Conservation (phyloP, 2,797 vertebrate genomes). For the Myiotriccus ornatus region DNA sequence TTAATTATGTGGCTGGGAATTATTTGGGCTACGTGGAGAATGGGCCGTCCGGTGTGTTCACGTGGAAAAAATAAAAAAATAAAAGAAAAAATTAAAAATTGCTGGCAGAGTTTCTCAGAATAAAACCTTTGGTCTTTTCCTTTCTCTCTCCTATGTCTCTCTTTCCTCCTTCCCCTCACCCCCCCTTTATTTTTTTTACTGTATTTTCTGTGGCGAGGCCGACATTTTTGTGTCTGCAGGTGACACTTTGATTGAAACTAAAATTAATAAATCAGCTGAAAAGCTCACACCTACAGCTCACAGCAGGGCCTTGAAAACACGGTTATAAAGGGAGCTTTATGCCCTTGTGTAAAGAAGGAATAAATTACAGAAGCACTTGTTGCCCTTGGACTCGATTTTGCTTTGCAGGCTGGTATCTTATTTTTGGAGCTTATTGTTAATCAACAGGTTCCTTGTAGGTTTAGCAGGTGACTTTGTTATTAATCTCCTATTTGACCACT, state of each 20-base stretch:
- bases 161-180: neutral
- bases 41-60: neutral
- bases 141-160: neutral
- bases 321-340: conserved; percentile 84
- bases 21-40: conserved; percentile 63
- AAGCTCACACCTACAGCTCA: conserved; percentile 84
- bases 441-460: conserved; percentile 83
- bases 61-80: conserved; percentile 20
- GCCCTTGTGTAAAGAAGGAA: conserved; percentile 81
- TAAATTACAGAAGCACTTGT: conserved; percentile 86
- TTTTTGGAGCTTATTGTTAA: conserved; percentile 82
- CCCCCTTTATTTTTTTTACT: neutral
- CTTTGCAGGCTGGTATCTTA: conserved; percentile 82
- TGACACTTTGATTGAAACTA: conserved; percentile 86
- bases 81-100: neutral
- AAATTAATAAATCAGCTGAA: conserved; percentile 87
- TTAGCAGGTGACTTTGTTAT: conserved; percentile 84
- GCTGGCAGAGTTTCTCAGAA: conserved; percentile 72
- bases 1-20: conserved; percentile 71
- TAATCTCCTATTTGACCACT: conserved; percentile 81
- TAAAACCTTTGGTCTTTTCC: conserved; percentile 63
- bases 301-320: conserved; percentile 82
- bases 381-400: conserved; percentile 81
- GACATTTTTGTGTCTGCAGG: conserved; percentile 86
- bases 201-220: conserved; percentile 74